phyloP scores from a whole-genome alignment of 2,797 vertebrate genomes.

The Oreochromis mossambicus region DNA sequence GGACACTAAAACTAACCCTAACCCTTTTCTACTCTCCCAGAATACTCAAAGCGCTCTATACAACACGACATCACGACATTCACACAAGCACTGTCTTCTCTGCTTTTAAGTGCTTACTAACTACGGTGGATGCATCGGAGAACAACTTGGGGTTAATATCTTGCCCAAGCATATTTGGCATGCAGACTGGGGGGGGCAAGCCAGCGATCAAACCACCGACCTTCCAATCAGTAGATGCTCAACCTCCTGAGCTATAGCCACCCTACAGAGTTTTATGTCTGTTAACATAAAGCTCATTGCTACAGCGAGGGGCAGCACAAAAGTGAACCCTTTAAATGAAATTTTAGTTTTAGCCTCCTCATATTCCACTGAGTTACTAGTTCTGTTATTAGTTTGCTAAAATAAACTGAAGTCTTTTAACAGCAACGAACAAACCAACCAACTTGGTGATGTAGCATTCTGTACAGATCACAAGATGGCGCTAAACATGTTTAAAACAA shows the following conservation, averaged over 20 bases:
- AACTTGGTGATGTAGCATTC: background rate
- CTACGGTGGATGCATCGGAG: background rate
- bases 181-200: background rate
- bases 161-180: background rate
- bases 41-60: background rate
- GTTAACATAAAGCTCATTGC: no score
- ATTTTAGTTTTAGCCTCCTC: background rate
- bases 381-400: background rate
- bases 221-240: background rate
- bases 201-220: background rate
- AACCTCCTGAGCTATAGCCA: background rate
- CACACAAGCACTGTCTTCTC: background rate
- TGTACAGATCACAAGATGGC: background rate
- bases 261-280: background rate
- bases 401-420: background rate
- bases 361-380: background rate
- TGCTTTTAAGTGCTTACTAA: background rate
- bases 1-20: background rate
- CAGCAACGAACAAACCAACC: background rate
- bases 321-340: background rate
- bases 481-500: background rate
- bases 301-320: background rate
- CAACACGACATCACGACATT: background rate
- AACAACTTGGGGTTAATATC: background rate
- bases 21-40: background rate